phyloP scores from a whole-genome alignment of 2,888 invertebrate genomes.

The Eucera pruinosa region DNA sequence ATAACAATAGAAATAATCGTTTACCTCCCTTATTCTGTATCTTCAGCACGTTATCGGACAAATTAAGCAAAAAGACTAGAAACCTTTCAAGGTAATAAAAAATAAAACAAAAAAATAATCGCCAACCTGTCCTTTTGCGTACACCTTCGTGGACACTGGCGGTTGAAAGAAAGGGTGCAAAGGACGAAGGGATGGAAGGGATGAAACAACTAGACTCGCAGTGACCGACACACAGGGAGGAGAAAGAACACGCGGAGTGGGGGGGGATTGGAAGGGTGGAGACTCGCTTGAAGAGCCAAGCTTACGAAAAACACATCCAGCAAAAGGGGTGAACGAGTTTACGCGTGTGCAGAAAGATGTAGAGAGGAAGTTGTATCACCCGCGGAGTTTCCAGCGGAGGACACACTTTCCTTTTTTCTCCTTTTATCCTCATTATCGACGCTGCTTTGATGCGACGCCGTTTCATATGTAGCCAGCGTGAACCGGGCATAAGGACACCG shows the following conservation, averaged over 20 bases:
- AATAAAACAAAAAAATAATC: background rate
- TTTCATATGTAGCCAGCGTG: constrained; percentile 57
- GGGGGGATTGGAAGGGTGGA: constrained; percentile 10
- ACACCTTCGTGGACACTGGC: background rate
- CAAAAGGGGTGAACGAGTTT: constrained; percentile 27
- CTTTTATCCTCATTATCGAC: constrained; percentile 62
- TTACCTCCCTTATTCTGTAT: too few species aligned
- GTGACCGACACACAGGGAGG: constrained; percentile 37
- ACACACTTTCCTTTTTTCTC: constrained; percentile 45
- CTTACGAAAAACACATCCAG: constrained; percentile 43
- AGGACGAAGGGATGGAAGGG: background rate
- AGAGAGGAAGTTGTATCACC: constrained; percentile 43
- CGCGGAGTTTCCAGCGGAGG: constrained; percentile 34
- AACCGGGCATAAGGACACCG: constrained; percentile 52
- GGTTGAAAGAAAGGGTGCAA: constrained; percentile 13
- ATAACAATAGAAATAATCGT: too few species aligned
- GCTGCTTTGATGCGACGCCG: constrained; percentile 61
- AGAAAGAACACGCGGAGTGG: background rate
- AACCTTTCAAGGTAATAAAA: background rate
- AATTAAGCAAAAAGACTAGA: too few species aligned
- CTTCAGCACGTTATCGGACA: too few species aligned
- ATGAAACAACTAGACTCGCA: constrained; percentile 4
- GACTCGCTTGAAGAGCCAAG: constrained; percentile 50
- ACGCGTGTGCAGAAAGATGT: too few species aligned
- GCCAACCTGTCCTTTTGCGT: background rate